phyloP scores from a whole-genome alignment of 2,797 vertebrate species.

The Sebastes trivittatus region DNA sequence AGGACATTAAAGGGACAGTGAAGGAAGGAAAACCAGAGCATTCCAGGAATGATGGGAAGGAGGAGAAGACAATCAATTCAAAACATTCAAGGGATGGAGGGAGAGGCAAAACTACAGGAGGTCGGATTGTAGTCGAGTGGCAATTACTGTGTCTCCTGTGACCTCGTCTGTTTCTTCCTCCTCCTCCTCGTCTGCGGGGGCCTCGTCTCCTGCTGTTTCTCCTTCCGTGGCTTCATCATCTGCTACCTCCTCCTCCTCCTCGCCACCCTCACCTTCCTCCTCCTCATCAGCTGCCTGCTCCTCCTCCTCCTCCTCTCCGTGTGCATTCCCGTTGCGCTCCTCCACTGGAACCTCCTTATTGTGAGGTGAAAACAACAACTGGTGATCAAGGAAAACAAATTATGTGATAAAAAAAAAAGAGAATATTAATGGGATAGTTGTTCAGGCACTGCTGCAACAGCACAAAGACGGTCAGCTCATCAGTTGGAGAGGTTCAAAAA shows the following conservation, averaged over 20 bases:
- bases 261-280: slow-evolving; percentile 29
- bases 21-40: slow-evolving; percentile 30
- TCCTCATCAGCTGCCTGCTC: slow-evolving; percentile 39
- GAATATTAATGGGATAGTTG: neutral
- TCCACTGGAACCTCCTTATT: slow-evolving; percentile 71
- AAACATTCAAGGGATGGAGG: slow-evolving; percentile 37
- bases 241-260: slow-evolving; percentile 19
- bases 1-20: slow-evolving; percentile 20
- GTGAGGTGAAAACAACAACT: slow-evolving; percentile 61
- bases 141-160: slow-evolving; percentile 75
- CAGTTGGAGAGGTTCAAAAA: slow-evolving; percentile 10
- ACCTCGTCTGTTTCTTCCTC: slow-evolving; percentile 64
- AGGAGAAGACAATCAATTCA: slow-evolving; percentile 12
- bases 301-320: slow-evolving; percentile 51
- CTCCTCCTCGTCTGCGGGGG: slow-evolving; percentile 37
- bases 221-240: slow-evolving; percentile 40
- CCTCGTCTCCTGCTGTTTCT: slow-evolving; percentile 43
- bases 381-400: slow-evolving; percentile 31
- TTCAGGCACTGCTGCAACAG: neutral
- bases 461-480: neutral
- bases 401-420: neutral
- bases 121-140: slow-evolving; percentile 36
- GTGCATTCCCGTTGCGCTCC: slow-evolving; percentile 70
- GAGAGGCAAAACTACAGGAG: slow-evolving; percentile 27
- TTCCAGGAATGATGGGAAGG: slow-evolving; percentile 49